phyloP scores from a whole-genome alignment of 2,113 vertebrate genomes.

The Sinocyclocheilus grahami region DNA sequence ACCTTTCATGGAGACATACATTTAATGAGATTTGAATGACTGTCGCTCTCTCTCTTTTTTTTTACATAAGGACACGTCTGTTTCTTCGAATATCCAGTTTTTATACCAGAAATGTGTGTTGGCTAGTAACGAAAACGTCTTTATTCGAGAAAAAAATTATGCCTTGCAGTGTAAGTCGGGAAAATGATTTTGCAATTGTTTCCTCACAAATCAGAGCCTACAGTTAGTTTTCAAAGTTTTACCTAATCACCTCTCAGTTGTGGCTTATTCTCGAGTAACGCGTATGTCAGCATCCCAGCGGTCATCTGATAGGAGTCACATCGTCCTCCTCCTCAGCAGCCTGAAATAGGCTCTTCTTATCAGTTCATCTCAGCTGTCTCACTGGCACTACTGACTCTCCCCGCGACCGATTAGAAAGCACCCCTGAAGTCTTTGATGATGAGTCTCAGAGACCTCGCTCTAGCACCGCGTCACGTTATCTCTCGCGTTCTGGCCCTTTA shows the following conservation, averaged over 20 bases:
- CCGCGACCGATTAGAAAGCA: conserved; percentile 16
- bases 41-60: background rate
- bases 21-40: conserved; percentile 7
- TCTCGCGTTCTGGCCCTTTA: conserved; percentile 6
- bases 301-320: conserved; percentile 11
- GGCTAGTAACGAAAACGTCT: background rate
- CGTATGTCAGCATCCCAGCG: conserved; percentile 14
- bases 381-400: conserved; percentile 6
- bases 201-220: background rate
- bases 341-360: conserved; percentile 47
- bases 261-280: conserved; percentile 16
- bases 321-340: conserved; percentile 15
- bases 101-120: background rate
- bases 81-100: background rate
- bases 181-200: background rate
- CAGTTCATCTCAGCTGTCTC: conserved; percentile 36
- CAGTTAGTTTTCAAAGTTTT: background rate
- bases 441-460: background rate
- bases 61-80: background rate
- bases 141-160: background rate
- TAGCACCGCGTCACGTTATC: background rate
- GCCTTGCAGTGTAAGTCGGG: background rate
- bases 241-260: background rate
- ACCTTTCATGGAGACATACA: background rate
- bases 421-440: conserved; percentile 17